A percentile compares a stretch with the other conserved stretches of the same genome.
phyloP scores from a whole-genome alignment of 1,140 invertebrate species.

The Pteromalus puparum region DNA sequence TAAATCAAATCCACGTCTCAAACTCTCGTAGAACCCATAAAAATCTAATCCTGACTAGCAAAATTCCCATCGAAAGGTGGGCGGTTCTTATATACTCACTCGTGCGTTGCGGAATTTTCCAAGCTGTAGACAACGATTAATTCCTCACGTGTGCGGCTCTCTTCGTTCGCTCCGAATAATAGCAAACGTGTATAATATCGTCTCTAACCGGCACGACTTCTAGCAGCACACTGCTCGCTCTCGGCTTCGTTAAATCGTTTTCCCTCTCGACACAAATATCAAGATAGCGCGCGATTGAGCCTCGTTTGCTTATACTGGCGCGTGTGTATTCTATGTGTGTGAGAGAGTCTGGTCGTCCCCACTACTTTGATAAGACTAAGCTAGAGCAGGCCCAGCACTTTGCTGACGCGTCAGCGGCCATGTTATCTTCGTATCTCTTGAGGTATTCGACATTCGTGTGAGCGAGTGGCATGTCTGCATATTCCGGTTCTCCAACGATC shows the following conservation, averaged over 20 bases:
- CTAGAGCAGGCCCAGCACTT: background rate
- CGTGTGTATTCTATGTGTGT: background rate
- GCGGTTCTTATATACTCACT: background rate
- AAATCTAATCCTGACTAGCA: too few relatives aligned
- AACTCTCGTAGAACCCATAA: too few relatives aligned
- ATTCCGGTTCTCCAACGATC: too few relatives aligned
- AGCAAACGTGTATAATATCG: background rate
- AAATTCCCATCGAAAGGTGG: too few relatives aligned
- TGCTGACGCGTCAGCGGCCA: conserved; percentile 31
- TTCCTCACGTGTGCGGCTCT: background rate
- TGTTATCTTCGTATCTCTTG: conserved; percentile 1
- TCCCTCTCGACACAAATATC: background rate
- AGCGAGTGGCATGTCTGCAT: too few relatives aligned
- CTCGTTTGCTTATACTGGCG: background rate
- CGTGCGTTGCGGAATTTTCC: background rate
- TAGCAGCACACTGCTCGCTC: background rate
- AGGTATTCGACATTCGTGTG: background rate
- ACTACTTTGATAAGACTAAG: background rate
- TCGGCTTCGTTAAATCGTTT: background rate
- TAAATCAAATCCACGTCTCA: too few relatives aligned
- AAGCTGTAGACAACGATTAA: background rate
- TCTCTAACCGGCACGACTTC: background rate
- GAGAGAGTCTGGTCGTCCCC: background rate
- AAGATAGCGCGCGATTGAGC: background rate
- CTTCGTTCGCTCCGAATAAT: background rate